phyloP scores from a whole-genome alignment of 2,888 invertebrate species.

The Danaus chrysippus region DNA sequence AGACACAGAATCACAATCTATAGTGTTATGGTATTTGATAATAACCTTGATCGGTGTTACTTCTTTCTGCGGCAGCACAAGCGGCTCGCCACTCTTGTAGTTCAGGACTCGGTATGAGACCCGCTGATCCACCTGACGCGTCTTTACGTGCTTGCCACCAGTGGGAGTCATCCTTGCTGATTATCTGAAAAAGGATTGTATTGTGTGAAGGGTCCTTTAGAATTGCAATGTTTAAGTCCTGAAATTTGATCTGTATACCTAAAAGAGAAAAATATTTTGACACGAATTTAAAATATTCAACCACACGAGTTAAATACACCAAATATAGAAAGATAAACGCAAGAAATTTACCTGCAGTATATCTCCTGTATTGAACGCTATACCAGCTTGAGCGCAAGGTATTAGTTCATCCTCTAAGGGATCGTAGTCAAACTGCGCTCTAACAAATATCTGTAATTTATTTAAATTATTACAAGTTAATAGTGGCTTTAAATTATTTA shows the following conservation, averaged over 20 bases:
- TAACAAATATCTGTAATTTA: conserved; percentile 94
- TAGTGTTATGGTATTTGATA: conserved; percentile 10
- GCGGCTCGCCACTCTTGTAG: conserved; percentile 99
- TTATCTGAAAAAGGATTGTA: conserved; percentile 83
- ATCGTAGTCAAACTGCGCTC: conserved; percentile 99
- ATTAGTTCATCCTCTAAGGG: conserved; percentile 98
- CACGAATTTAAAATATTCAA: no score
- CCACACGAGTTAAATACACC: no score
- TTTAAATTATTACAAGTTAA: background rate
- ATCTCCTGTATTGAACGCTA: conserved; percentile 97
- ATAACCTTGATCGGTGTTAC: conserved; percentile 96
- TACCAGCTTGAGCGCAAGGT: conserved; percentile 99
- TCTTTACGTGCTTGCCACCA: conserved; percentile 99
- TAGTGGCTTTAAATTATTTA: background rate
- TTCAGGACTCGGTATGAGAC: conserved; percentile 98
- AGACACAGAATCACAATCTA: conserved; percentile 19
- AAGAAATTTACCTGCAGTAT: conserved; percentile 88
- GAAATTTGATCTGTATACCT: no score
- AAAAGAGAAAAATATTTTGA: no score
- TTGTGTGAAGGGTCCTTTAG: conserved; percentile 23
- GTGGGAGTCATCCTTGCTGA: conserved; percentile 99
- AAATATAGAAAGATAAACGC: background rate
- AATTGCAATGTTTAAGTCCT: background rate
- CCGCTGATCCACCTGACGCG: conserved; percentile 95
- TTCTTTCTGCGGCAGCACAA: conserved; percentile 96